Base-by-base conservation (phyloP, 2,113 vertebrate genomes). In the Phasianus colchicus region DNA sequence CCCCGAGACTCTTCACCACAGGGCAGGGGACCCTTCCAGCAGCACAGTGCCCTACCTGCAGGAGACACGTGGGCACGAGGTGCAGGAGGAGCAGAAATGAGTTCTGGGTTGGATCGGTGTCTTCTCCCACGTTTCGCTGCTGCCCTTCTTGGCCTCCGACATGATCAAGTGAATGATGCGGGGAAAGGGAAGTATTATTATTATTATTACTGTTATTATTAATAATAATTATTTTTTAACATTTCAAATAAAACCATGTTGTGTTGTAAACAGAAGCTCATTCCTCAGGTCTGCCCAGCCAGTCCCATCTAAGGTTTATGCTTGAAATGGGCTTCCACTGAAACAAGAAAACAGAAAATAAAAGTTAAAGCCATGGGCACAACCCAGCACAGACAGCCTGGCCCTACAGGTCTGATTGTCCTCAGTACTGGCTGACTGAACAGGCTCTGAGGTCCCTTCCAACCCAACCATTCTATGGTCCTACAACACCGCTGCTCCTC, bases 321-420 rank as follows among this genome's bases (percentile, higher is more conserved):
- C 97, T 99, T 99, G 96, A 99, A 99, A 97, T 99, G 99, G 88
- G 99, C 99, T 96, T 99, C 99, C 97, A 99, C 99, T 99, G 98
- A 36, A 97, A 92, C 47, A 75, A 93, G 60, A 96, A 80, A 61
- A 73, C 6, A 84, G 15, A 79, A 34, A 73, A 87, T 64, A 20
- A 2, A 55, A 69, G 27, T 94, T 57, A 92, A 32, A 70, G 58
- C 32, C 55, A 34, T n/a, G 34, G 50, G 25, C 54, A 84, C 52
- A 30, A n/a, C 21, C 47, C 11, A 29, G 42, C 20, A 20, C 14
- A 6, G 10, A n/a, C 11, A 13, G 43, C 48, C 19, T 2, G 5
- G 15, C 27, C 50, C 78, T 42, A 1, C 30, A 30, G 54, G 13
- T 66, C 48, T 2, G 1, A 3, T 70, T 18, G n/a, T 63, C 60